Evolutionary conservation across 2,888 invertebrate species (phyloP).

Genomic region (Eurois occulta): DNA sequence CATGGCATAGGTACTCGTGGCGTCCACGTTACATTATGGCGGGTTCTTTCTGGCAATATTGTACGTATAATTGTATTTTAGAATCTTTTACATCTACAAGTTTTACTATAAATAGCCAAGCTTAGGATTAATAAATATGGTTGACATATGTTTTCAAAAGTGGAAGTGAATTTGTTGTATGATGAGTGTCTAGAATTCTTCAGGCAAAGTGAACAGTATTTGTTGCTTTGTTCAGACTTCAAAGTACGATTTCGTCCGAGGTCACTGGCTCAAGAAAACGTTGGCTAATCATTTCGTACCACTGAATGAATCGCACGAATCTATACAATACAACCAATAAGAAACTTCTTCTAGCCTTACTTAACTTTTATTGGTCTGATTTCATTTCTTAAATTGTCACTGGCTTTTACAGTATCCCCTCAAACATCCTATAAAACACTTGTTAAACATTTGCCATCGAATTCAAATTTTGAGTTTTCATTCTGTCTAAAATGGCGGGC

Average conservation of each 20-base stretch:
- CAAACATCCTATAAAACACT: not conserved
- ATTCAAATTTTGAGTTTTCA: conserved; percentile 20
- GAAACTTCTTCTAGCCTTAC: conserved; percentile 48
- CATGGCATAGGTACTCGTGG: conserved; percentile 84
- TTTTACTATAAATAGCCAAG: not conserved
- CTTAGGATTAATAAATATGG: conserved; percentile 35
- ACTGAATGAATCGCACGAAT: conserved; percentile 76
- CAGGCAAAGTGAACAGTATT: conserved; percentile 64
- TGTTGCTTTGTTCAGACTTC: conserved; percentile 82
- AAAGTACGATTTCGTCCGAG: conserved; percentile 85
- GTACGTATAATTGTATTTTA: conserved; percentile 17
- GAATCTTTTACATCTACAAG: not conserved
- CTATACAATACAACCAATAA: conserved; percentile 54
- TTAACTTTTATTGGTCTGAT: not conserved
- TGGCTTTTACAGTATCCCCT: not conserved
- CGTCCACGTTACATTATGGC: conserved; percentile 87
- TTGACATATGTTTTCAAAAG: conserved; percentile 58
- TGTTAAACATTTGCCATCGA: not conserved
- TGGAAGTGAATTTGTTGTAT: conserved; percentile 64
- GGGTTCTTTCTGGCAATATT: conserved; percentile 75
- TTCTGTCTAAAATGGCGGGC: conserved; percentile 77
- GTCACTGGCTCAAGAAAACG: conserved; percentile 84
- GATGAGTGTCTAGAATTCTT: conserved; percentile 73
- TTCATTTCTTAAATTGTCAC: not conserved
- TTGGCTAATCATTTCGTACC: conserved; percentile 83